Evolutionary conservation across 2,797 vertebrate genomes (phyloP).

Genomic region (Amazona ochrocephala): DNA sequence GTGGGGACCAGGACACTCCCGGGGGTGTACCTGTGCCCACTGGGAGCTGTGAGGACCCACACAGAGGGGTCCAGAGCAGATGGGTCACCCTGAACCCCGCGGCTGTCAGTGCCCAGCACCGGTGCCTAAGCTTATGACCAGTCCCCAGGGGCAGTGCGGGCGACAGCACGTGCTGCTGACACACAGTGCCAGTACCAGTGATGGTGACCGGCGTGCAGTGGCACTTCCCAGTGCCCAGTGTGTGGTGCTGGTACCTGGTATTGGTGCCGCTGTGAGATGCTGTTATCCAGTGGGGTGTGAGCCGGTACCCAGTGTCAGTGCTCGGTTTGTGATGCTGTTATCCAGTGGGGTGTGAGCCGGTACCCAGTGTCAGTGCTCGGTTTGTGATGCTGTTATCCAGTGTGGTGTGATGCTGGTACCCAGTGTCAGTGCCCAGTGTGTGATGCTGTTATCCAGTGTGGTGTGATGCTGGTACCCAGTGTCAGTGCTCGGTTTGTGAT

Average conservation of each 20-base stretch:
- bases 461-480: neutral
- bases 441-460: neutral
- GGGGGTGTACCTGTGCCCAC: neutral
- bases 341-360: neutral
- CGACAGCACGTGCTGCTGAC: neutral
- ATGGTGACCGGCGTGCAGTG: neutral
- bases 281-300: no score
- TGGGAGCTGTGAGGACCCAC: neutral
- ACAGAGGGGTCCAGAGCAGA: neutral
- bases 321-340: no score
- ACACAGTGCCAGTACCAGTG: neutral
- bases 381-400: no score
- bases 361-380: accelerated
- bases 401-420: neutral
- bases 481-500: no score
- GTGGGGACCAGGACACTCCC: neutral
- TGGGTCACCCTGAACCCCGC: neutral
- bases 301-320: accelerated
- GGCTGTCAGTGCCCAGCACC: neutral
- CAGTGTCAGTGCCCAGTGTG: no score
- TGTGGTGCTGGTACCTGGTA: no score
- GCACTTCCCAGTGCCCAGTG: no score
- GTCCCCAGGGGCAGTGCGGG: neutral
- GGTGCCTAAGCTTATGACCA: neutral
- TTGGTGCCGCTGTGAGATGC: no score